These are phyloP conservation scores for Callyntrura sp. DNA, from an alignment of 2,888 invertebrate genomes.

Conservation along the genomic window DNA sequence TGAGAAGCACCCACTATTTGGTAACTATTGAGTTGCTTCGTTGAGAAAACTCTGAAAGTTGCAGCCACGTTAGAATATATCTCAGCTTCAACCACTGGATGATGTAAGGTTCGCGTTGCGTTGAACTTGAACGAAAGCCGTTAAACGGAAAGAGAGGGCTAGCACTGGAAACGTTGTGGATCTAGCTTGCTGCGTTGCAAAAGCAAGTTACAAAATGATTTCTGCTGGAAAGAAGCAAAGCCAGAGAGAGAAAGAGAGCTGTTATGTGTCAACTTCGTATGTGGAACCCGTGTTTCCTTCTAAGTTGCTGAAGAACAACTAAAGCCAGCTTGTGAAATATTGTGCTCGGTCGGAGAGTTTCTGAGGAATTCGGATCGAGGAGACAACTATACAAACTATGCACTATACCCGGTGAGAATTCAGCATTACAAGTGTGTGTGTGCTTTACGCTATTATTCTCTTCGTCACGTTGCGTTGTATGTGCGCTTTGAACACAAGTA, in stretches of 20 bases:
- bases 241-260: neutral
- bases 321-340: neutral
- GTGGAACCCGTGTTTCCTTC: conserved; percentile 24
- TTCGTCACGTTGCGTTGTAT: neutral
- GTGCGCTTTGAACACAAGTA: neutral
- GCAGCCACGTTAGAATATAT: neutral
- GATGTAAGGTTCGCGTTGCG: neutral
- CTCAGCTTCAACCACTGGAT: neutral
- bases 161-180: neutral
- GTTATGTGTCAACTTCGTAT: neutral
- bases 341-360: conserved; percentile 71
- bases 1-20: conserved; percentile 21
- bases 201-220: neutral
- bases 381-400: neutral
- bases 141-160: neutral
- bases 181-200: neutral
- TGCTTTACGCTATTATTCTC: neutral
- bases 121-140: neutral
- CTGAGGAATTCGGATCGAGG: conserved; percentile 50
- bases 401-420: too few species aligned
- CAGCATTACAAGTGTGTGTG: neutral
- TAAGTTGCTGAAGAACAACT: conserved; percentile 58
- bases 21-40: neutral
- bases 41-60: neutral
- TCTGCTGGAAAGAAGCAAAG: neutral